Base-by-base conservation (phyloP, 2,888 invertebrate genomes). In the Sussaba pulchella region DNA sequence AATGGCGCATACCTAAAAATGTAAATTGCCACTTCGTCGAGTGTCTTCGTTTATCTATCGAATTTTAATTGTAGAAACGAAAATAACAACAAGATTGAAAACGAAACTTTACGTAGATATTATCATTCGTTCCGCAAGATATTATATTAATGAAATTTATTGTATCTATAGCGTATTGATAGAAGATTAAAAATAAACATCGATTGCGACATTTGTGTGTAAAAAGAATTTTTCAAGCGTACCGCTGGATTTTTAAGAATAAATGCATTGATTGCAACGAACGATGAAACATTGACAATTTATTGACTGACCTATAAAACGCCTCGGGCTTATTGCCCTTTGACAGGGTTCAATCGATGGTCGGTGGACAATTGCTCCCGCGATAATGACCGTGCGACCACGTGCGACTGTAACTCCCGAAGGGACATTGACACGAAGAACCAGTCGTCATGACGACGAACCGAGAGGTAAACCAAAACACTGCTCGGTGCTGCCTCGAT, bases 351-450 rank as follows among this genome's bases (percentile, higher is more conserved):
- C 24, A n/a, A 31, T 2, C 14, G 17, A 9, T 31, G 31, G 3
- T 17, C n/a, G 1, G 2, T 17, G 4, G 31, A 14, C 39, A 10
- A 6, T 54, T 26, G 17, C 14, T 31, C 21, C 21, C 12, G 19
- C 41, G 61, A 41, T 61, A 31, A 61, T 21, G 12, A 17, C 12
- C 41, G 41, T 41, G 19, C 17, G 36, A 61, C 31, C 6, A 31
- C n/a, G n/a, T n/a, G n/a, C n/a, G n/a, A n/a, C 6, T 31, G 6
- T 31, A 5, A 6, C 31, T 6, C 31, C 2, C 31, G 31, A 19
- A 17, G 61, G 79, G 61, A 54, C 81, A 81, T 81, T 81, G 81
- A 78, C 78, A 61, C 45, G 70, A 31, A 6, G 77, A 57, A 67
- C 19, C n/a, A 0, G 81, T 81, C 59, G 66, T 64, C 31, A 78